These are phyloP conservation scores for Cydia fagiglandana DNA, from an alignment of 1,140 invertebrate species.

Conservation along the genomic window DNA sequence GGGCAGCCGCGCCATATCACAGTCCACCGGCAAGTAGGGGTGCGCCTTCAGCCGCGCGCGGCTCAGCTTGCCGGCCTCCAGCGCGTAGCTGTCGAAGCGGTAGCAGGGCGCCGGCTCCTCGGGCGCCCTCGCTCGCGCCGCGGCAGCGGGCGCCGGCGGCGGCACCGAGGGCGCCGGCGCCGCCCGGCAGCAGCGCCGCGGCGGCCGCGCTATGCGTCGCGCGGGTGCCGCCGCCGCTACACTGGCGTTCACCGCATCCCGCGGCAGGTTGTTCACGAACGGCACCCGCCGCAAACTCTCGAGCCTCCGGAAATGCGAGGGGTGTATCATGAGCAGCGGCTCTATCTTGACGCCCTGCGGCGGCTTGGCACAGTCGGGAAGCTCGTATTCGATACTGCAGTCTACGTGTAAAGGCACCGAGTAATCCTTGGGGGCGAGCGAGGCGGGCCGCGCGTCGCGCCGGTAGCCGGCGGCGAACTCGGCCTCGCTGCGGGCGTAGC, in stretches of 20 bases:
- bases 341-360: slow-evolving; percentile 87
- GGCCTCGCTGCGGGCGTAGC: slow-evolving; percentile 74
- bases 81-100: slow-evolving; percentile 52
- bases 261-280: slow-evolving; percentile 80
- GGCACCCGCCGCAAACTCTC: slow-evolving; percentile 87
- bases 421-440: slow-evolving; percentile 84
- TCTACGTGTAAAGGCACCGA: slow-evolving; percentile 89
- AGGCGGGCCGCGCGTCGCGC: slow-evolving; percentile 62
- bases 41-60: slow-evolving; percentile 65
- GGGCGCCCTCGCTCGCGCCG: slow-evolving; percentile 38
- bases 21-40: slow-evolving; percentile 71
- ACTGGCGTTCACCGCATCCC: slow-evolving; percentile 44
- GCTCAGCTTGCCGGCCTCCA: slow-evolving; percentile 52
- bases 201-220: slow-evolving; percentile 41
- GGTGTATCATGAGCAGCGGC: slow-evolving; percentile 90
- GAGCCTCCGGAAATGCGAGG: slow-evolving; percentile 90
- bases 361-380: slow-evolving; percentile 89
- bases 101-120: slow-evolving; percentile 39
- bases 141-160: slow-evolving; percentile 41
- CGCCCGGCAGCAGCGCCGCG: slow-evolving; percentile 43
- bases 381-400: slow-evolving; percentile 91
- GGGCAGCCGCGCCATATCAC: slow-evolving; percentile 66
- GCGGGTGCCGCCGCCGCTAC: slow-evolving; percentile 43
- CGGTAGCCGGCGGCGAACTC: slow-evolving; percentile 65
- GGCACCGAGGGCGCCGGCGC: slow-evolving; percentile 39